Evolutionary conservation across 2,797 vertebrate species (phyloP), one percentile per base, ranked within the genome.

Genomic region (Lagodon rhomboides): DNA sequence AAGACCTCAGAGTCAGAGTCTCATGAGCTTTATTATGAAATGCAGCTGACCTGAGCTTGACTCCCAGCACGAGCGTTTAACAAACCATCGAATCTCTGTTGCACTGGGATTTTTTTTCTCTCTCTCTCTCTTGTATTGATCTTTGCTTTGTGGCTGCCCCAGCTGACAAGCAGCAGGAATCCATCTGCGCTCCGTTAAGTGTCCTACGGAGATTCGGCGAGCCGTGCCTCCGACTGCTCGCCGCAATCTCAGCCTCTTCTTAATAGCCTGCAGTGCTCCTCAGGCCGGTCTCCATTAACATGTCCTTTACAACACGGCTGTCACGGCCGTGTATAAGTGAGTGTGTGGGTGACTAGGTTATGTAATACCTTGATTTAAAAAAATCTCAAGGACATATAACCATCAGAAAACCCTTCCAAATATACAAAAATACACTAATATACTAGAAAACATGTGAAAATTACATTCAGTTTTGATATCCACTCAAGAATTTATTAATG

Each of bases 1-100:
- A 56, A 65, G 13, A 44, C 22, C n/a, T 47, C 15, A 7, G 50
- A 66, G 49, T 77, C 38, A 49, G 61, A 66, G 44, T 11, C 51
- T 4, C 13, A 4, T 59, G 74, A 80, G 71, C 75, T 76, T 69
- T 5, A 23, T 77, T 69, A 77, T 82, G 61, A 82, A 89, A 87
- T 81, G 84, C 82, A 75, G 69, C 67, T 91, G 91, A 90, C 89
- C 86, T 17, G 5, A 65, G 70, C 47, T 65, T 87, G 87, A 91
- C 87, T 85, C 71, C 43, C 27, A 18, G 43, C 53, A 47, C 1
- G 59, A 67, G 80, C 82, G 84, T 88, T 91, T 86, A 89, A 84
- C 76, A 90, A 92, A 87, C 63, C 86, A 73, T 53, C 65, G 75
- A 87, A 73, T 87, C 63, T 75, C 73, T 68, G 60, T 68, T 71